phyloP scores from a whole-genome alignment of 2,113 vertebrate species.

The Chamaea fasciata region DNA sequence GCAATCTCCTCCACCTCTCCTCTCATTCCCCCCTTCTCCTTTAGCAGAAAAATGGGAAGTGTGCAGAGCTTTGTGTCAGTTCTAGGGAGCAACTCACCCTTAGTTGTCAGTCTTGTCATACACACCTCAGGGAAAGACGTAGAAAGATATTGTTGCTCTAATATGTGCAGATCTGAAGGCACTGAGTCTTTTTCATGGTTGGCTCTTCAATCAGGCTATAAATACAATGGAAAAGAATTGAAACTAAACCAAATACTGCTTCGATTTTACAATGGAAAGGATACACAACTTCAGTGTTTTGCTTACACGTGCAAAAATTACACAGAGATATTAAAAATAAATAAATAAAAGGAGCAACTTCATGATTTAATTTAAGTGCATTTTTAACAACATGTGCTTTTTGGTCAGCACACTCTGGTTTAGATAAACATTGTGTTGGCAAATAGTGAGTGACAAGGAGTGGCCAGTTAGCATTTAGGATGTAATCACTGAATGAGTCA shows the following conservation, averaged over 20 bases:
- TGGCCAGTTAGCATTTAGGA: slow-evolving; percentile 12
- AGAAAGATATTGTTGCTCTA: background rate
- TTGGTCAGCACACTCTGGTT: slow-evolving; percentile 11
- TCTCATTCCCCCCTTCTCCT: background rate
- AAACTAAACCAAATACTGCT: background rate
- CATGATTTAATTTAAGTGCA: background rate
- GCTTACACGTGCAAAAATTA: background rate
- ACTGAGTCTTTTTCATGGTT: background rate
- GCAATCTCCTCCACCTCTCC: background rate
- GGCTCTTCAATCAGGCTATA: background rate
- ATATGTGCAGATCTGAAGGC: background rate
- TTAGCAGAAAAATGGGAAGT: background rate
- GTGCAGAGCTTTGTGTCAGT: background rate
- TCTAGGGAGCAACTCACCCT: background rate
- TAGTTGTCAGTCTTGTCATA: background rate
- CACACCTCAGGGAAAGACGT: background rate
- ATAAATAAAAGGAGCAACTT: background rate
- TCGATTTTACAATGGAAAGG: background rate
- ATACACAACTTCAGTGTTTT: background rate
- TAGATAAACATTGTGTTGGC: slow-evolving; percentile 37
- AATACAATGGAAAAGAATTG: background rate
- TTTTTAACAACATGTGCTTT: slow-evolving; percentile 28
- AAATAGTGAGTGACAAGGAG: slow-evolving; percentile 56
- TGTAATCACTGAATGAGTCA: slow-evolving; percentile 47
- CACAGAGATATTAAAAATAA: background rate